Conservation (phyloP, 2,797 vertebrate genomes). For the Uromys caudimaculatus region DNA sequence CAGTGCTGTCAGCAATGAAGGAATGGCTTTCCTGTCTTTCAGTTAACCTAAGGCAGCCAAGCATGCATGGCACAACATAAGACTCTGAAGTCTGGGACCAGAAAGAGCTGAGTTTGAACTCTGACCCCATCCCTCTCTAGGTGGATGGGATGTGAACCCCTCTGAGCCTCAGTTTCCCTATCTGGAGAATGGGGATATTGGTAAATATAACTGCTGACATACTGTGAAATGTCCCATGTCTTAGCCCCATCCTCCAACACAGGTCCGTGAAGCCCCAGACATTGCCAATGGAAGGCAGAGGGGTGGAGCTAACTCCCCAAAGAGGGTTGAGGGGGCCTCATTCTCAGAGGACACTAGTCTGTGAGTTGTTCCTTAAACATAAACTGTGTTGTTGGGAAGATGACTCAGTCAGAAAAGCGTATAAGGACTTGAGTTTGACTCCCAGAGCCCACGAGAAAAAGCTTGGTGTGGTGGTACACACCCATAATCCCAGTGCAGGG, state of each 20-base stretch:
- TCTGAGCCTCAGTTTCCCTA: neutral
- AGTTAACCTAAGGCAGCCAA: neutral
- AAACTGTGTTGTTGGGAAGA: neutral
- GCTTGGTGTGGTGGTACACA: neutral
- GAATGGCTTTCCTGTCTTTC: neutral
- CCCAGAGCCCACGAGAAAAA: neutral
- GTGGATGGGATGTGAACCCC: neutral
- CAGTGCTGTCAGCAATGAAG: neutral
- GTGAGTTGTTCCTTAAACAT: neutral
- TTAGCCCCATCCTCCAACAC: neutral
- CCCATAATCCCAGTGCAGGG: neutral
- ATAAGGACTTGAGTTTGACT: neutral
- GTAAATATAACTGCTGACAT: neutral
- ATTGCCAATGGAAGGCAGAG: neutral
- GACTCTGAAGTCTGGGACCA: neutral
- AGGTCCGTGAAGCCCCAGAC: neutral
- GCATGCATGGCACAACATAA: no score
- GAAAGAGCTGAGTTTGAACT: neutral
- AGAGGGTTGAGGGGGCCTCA: neutral
- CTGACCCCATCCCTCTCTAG: neutral
- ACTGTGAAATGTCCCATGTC: neutral
- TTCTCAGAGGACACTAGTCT: neutral
- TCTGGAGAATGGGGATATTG: neutral
- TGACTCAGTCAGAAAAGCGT: neutral
- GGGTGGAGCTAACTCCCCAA: neutral